phyloP scores from a whole-genome alignment of 2,113 vertebrate genomes.

The Sturnira hondurensis region DNA sequence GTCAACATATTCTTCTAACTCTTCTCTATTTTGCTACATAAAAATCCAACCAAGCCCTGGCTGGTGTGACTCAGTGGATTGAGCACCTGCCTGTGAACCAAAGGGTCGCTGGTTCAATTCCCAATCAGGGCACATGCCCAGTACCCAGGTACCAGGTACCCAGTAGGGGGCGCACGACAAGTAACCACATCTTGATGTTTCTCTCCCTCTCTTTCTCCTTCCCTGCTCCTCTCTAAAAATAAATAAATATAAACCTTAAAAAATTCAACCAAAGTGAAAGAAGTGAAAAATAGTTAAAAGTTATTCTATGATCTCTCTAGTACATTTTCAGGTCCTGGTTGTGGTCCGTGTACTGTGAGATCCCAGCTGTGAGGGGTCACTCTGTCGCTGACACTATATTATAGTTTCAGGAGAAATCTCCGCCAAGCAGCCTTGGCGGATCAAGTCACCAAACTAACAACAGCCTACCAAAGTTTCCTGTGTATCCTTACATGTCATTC shows the following conservation, averaged over 20 bases:
- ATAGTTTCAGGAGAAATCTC: background rate
- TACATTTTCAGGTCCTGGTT: background rate
- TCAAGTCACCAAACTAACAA: background rate
- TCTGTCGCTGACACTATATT: background rate
- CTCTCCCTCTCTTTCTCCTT: no score
- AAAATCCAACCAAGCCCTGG: background rate
- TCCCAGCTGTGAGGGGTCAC: background rate
- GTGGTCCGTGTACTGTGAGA: background rate
- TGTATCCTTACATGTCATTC: slow-evolving; percentile 26
- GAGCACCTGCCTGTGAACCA: no score
- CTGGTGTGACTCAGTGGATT: no score
- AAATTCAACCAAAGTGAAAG: background rate
- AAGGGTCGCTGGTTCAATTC: no score
- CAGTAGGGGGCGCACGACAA: no score
- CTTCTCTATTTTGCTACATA: background rate
- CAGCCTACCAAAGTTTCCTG: background rate
- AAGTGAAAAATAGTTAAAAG: background rate
- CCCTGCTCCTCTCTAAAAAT: no score
- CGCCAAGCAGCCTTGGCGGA: background rate
- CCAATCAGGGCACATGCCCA: no score
- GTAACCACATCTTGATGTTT: no score
- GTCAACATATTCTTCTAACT: background rate
- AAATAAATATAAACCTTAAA: background rate
- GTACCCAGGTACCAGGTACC: no score
- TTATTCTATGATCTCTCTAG: background rate